Evolutionary conservation across 1,140 invertebrate genomes (phyloP), one percentile per base, ranked within the genome.

Genomic region (Homarus americanus): DNA sequence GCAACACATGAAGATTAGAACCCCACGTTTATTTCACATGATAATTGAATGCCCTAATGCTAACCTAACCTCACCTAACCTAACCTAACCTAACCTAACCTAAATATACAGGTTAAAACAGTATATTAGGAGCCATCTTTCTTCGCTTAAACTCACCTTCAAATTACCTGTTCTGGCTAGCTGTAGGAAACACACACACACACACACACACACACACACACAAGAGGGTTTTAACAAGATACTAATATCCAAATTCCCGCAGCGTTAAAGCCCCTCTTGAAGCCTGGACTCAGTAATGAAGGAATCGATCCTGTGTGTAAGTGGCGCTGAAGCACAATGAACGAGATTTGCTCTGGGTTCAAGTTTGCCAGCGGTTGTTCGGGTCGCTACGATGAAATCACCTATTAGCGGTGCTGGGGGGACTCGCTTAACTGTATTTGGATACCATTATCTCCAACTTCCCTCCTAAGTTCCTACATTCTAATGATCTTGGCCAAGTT

Each of bases 391-490:
- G 40, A 85, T 40, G 63, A 38, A 85, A 85, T 85, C 82, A 49
- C 82, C 82, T 73, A 85, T 72, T 85, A 72, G 40, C 72, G 28
- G 40, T 20, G 40, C 82, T 73, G 69, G 44, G 69, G 28, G 69
- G 24, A 49, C 82, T 63, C 82, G 69, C 82, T 85, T 73, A 85
- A 85, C 63, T 85, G 82, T 85, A 85, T 85, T 85, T 85, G 82
- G 82, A 85, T 85, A 85, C 58, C 82, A 85, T 85, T 85, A 85
- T 72, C 82, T 73, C 34, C 82, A 85, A 85, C 82, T 85, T 85
- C 82, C 82, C 82, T 85, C 36, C 66, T 49, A 73, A 85, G 58
- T 63, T 85, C 66, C 82, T 72, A 69, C 82, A 85, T 73, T 85
- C 82, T 85, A 85, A 85, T 85, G 82, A 85, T 75, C 69, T 85